Evolutionary conservation across 2,797 vertebrate species (phyloP).

Genomic region (Fringilla coelebs): DNA sequence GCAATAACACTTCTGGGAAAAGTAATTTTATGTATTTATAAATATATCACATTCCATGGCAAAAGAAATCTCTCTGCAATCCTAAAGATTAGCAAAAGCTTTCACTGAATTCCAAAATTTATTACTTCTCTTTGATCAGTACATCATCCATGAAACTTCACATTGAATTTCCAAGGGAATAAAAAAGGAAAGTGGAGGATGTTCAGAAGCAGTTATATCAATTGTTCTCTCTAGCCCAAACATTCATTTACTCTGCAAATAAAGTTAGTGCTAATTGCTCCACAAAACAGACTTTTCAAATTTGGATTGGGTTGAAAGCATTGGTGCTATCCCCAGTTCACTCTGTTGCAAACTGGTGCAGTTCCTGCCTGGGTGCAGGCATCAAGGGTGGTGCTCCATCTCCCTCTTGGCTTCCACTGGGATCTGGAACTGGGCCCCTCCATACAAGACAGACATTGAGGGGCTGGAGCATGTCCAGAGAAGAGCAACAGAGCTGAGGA

Average conservation of each 20-base stretch:
- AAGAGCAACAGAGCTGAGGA: background rate
- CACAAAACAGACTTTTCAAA: background rate
- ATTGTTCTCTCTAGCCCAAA: background rate
- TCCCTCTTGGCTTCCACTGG: background rate
- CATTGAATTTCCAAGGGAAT: background rate
- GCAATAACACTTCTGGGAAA: background rate
- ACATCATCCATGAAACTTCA: background rate
- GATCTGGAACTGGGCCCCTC: background rate
- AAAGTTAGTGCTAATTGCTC: background rate
- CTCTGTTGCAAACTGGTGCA: background rate
- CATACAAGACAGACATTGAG: too few relatives aligned
- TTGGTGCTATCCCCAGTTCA: background rate
- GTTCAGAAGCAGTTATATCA: background rate
- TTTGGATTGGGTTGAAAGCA: background rate
- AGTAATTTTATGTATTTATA: background rate
- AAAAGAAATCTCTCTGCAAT: background rate
- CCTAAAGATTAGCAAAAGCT: background rate
- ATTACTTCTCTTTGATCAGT: background rate
- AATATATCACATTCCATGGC: background rate
- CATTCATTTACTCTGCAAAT: background rate
- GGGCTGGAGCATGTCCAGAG: background rate
- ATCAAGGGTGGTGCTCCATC: accelerated
- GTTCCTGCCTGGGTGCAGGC: background rate
- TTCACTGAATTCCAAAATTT: background rate
- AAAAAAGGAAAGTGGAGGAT: background rate